phyloP scores from a whole-genome alignment of 1,140 invertebrate species.

The Lepeophtheirus salmonis region DNA sequence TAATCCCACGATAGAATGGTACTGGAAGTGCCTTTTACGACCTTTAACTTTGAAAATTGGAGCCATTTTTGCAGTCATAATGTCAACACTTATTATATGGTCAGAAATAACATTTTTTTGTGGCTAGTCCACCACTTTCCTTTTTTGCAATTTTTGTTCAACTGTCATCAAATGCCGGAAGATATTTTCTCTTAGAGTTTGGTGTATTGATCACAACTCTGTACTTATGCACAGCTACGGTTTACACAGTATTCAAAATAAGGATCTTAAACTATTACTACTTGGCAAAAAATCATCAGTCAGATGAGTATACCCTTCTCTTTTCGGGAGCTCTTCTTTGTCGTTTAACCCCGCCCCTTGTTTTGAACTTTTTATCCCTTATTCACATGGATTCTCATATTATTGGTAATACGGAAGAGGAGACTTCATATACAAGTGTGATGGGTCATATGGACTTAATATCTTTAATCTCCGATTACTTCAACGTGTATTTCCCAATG shows the following conservation, averaged over 20 bases:
- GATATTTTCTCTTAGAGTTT: conserved; percentile 88
- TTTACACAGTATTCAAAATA: conserved; percentile 91
- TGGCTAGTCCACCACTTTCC: conserved; percentile 67
- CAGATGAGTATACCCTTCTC: conserved; percentile 94
- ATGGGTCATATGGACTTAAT: conserved; percentile 99
- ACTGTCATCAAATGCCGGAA: conserved; percentile 53
- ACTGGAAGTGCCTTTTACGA: conserved; percentile 68
- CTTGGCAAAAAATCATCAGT: conserved; percentile 86
- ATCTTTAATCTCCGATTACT: conserved; percentile 86
- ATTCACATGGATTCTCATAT: conserved; percentile 97
- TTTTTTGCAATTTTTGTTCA: conserved; percentile 84
- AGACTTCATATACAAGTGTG: conserved; percentile 38
- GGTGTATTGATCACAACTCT: conserved; percentile 72
- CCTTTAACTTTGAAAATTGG: conserved; percentile 49
- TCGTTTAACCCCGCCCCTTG: conserved; percentile 89
- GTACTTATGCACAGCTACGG: conserved; percentile 91
- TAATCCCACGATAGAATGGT: conserved; percentile 57
- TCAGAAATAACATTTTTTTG: conserved; percentile 97
- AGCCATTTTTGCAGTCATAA: conserved; percentile 48
- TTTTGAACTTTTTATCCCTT: conserved; percentile 89
- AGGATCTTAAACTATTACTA: conserved; percentile 91
- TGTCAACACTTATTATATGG: conserved; percentile 86
- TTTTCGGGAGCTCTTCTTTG: conserved; percentile 73
- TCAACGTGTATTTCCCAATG: conserved; percentile 98
- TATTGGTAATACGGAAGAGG: conserved; percentile 30